A percentile compares a stretch with the other conserved stretches of the same genome.
phyloP scores from a whole-genome alignment of 2,113 vertebrate genomes.

The Neopipo cinnamomea region DNA sequence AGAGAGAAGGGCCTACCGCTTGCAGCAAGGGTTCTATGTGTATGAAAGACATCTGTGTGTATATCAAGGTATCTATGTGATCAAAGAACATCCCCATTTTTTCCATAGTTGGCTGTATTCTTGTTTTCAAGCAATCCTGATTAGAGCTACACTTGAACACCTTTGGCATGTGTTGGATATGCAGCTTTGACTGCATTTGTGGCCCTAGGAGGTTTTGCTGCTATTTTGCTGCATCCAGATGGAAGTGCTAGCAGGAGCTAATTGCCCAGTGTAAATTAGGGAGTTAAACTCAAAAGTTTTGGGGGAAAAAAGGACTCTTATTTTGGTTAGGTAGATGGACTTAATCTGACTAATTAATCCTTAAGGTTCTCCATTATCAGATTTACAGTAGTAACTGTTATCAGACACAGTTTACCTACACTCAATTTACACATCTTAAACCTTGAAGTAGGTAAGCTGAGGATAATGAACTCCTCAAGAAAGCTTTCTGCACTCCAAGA shows the following conservation, averaged over 20 bases:
- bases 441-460: background rate
- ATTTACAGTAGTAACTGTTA: background rate
- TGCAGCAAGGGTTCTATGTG: background rate
- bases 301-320: rapidly evolving
- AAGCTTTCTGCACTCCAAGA: background rate
- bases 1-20: background rate
- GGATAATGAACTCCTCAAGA: background rate
- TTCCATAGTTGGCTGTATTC: no score
- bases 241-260: background rate
- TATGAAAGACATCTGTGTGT: no score
- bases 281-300: background rate
- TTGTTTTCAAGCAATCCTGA: background rate
- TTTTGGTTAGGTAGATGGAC: background rate
- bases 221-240: background rate
- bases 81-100: background rate
- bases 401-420: background rate
- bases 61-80: background rate
- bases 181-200: background rate
- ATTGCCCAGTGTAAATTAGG: background rate
- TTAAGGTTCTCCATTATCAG: background rate
- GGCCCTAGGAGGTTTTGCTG: background rate
- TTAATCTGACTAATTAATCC: background rate
- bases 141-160: background rate
- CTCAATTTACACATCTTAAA: background rate
- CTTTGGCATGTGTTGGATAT: background rate